These are phyloP conservation scores for Mamestra brassicae DNA, from an alignment of 2,888 invertebrate species.

Conservation along the genomic window DNA sequence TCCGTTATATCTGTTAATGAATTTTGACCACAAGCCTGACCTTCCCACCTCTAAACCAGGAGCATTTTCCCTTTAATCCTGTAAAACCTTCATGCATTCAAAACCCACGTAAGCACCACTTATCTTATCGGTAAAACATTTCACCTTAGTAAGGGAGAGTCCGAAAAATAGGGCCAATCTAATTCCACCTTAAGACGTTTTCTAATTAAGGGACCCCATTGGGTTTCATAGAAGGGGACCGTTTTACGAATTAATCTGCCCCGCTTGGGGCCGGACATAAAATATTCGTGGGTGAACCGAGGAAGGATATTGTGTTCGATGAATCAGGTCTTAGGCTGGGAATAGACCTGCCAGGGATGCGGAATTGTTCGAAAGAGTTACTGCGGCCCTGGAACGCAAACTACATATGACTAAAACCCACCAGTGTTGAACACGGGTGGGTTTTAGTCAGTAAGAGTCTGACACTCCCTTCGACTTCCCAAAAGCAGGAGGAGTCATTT, in stretches of 20 bases:
- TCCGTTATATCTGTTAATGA: slow-evolving; percentile 30
- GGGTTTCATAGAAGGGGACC: slow-evolving; percentile 51
- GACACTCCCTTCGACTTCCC: no score
- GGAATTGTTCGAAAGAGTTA: no score
- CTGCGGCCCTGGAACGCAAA: no score
- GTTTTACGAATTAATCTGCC: slow-evolving; percentile 67
- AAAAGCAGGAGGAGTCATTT: no score
- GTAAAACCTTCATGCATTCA: slow-evolving; percentile 38
- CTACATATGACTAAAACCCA: no score
- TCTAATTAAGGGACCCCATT: slow-evolving; percentile 65
- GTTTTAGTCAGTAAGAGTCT: no score
- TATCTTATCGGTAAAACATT: slow-evolving; percentile 46
- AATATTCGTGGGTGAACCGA: slow-evolving; percentile 57
- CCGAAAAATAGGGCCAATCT: slow-evolving; percentile 46
- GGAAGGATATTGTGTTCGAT: slow-evolving; percentile 50
- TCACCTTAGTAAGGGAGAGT: slow-evolving; percentile 34
- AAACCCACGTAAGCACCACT: slow-evolving; percentile 39
- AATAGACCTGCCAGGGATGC: slow-evolving; percentile 4
- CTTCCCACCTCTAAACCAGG: background rate
- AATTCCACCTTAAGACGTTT: slow-evolving; percentile 62
- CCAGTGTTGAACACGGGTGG: no score
- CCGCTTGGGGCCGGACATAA: slow-evolving; percentile 59
- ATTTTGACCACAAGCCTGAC: slow-evolving; percentile 2
- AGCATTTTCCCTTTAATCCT: slow-evolving; percentile 10
- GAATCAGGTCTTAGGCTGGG: slow-evolving; percentile 40